Base-by-base conservation (phyloP, 2,113 vertebrate genomes). In the Pyxicephalus adspersus region DNA sequence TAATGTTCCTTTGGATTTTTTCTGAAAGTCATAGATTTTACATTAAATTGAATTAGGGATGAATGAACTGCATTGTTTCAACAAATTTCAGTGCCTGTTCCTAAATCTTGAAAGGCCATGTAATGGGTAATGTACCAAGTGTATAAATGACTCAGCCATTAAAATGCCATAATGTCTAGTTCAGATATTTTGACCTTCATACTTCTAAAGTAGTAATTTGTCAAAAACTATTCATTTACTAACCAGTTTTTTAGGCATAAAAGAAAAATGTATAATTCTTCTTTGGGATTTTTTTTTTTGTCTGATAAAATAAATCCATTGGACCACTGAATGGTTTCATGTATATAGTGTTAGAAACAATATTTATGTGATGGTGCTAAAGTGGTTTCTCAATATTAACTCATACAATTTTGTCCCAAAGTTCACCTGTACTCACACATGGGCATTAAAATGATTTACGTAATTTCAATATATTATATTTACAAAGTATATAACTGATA, bases 111-210 rank as follows among this genome's bases (percentile, higher is more conserved):
- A 83, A 90, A 92, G 87, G 86, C 88, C 89, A 89, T 82, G 88
- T 87, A 92, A 92, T 91, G 85, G 86, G 67, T 89, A 91, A 66
- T 79, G 85, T 88, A 90, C 86, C 90, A 88, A 88, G 91, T 67
- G 93, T 57, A 89, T 87, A 86, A 84, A 87, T 87, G 79, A 84
- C 80, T 85, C 91, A 89, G 89, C 90, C 90, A 92, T 91, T 91
- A 83, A 86, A 85, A 79, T 85, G 81, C 2, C 86, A 81, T 83
- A 88, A 81, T 84, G 84, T 84, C 83, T 58, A 74, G 81, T 83
- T 75, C 78, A 85, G 84, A 87, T 87, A 86, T 86, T 88, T 83
- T 90, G 87, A 89, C 88, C 86, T 90, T 87, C 86, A 85, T 77
- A 72, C 79, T 67, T 65, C 28, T 57, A 77, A 66, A 66, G 64